Evolutionary conservation across 2,113 vertebrate genomes (phyloP).

Genomic region (Etheostoma cragini): DNA sequence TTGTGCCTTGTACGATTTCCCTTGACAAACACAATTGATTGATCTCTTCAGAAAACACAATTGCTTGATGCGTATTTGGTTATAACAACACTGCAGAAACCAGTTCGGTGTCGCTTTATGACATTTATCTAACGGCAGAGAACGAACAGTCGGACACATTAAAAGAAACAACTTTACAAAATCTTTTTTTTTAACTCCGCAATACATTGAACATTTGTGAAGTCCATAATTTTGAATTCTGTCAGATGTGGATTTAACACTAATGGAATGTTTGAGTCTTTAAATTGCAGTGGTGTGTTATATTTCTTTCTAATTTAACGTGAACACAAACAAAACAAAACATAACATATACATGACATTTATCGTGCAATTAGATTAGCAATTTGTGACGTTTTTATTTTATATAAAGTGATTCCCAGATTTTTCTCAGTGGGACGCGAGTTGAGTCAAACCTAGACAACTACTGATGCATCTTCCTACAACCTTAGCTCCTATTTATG

Average conservation of each 20-base stretch:
- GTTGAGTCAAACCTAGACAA: background rate
- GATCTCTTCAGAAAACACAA: background rate
- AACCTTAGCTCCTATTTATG: background rate
- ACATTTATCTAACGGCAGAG: background rate
- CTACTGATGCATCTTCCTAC: background rate
- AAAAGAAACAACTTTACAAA: background rate
- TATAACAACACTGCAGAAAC: background rate
- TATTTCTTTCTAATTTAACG: background rate
- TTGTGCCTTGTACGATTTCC: no score
- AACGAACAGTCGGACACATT: background rate
- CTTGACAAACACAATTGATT: no score
- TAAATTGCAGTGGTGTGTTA: background rate
- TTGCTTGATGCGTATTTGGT: conserved; percentile 5
- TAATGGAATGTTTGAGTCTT: background rate
- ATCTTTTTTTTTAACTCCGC: background rate
- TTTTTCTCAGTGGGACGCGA: background rate
- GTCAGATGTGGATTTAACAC: background rate
- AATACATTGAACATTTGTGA: background rate
- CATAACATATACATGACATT: background rate
- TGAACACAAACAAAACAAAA: background rate
- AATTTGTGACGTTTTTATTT: background rate
- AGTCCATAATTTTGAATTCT: background rate
- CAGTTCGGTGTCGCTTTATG: background rate
- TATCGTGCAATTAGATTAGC: background rate
- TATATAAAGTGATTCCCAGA: background rate